Evolutionary conservation across 2,888 invertebrate genomes (phyloP).

Genomic region (Cryptus armator): DNA sequence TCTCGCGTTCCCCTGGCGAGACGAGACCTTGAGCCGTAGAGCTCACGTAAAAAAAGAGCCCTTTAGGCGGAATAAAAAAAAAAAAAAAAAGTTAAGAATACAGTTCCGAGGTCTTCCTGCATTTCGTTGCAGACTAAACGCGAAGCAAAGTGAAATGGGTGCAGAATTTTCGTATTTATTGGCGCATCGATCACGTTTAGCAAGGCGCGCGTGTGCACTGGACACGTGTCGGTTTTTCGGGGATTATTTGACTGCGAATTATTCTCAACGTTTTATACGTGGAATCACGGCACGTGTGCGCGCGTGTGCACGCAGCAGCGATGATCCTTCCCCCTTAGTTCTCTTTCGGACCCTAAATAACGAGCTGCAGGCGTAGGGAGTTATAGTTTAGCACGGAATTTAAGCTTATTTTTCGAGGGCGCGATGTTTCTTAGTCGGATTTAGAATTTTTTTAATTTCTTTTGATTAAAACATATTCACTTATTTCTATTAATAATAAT

Average conservation of each 20-base stretch:
- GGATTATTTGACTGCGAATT: constrained; percentile 60
- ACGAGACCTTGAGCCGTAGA: neutral
- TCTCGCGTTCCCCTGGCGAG: neutral
- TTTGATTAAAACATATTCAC: neutral
- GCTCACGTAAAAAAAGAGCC: neutral
- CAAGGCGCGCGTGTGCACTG: constrained; percentile 30
- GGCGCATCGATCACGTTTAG: constrained; percentile 54
- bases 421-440: constrained; percentile 32
- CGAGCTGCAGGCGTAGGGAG: constrained; percentile 32
- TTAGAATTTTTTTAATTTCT: neutral
- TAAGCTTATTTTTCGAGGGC: constrained; percentile 29
- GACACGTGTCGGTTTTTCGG: constrained; percentile 39
- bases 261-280: constrained; percentile 44
- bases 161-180: constrained; percentile 27
- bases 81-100: neutral
- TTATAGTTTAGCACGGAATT: constrained; percentile 39
- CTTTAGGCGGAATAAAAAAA: neutral
- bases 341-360: constrained; percentile 53
- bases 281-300: constrained; percentile 26
- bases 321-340: constrained; percentile 30
- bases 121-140: neutral
- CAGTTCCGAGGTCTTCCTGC: neutral
- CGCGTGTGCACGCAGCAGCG: constrained; percentile 37
- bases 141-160: constrained; percentile 46
- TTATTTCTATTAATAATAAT: neutral